phyloP scores from a whole-genome alignment of 2,113 vertebrate species.

The Petaurus breviceps region DNA sequence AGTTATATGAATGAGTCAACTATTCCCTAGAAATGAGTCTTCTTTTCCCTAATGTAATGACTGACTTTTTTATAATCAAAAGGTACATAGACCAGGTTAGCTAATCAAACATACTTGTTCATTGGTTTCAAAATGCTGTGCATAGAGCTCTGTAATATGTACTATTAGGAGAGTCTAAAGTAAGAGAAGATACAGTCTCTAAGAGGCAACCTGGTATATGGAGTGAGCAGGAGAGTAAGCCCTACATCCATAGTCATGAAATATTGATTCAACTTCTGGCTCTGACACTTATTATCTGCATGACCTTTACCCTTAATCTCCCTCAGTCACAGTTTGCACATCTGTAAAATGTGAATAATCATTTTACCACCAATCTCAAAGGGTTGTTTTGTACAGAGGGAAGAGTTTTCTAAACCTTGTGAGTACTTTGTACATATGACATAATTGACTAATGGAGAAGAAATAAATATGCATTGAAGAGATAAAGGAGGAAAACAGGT shows the following conservation, averaged over 20 bases:
- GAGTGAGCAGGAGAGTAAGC: neutral
- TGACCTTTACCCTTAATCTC: neutral
- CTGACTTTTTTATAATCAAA: no score
- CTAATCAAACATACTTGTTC: no score
- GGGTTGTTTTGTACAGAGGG: neutral
- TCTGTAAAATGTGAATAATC: neutral
- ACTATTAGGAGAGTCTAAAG: neutral
- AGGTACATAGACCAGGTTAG: no score
- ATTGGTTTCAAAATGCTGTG: no score
- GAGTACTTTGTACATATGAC: neutral
- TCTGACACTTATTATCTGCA: neutral
- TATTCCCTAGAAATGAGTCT: no score
- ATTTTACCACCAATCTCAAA: neutral
- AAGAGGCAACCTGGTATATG: neutral
- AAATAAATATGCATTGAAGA: neutral
- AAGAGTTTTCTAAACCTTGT: neutral
- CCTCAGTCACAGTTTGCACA: neutral
- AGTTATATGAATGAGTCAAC: no score
- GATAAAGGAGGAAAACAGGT: neutral
- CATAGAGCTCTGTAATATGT: neutral
- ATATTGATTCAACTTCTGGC: neutral
- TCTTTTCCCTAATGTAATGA: no score
- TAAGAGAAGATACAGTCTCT: neutral
- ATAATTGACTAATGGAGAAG: neutral
- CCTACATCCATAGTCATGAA: neutral